A percentile compares a stretch with the other conserved stretches of the same genome.
Conservation (phyloP, 2,113 vertebrate species). For the Xenopus laevis region DNA sequence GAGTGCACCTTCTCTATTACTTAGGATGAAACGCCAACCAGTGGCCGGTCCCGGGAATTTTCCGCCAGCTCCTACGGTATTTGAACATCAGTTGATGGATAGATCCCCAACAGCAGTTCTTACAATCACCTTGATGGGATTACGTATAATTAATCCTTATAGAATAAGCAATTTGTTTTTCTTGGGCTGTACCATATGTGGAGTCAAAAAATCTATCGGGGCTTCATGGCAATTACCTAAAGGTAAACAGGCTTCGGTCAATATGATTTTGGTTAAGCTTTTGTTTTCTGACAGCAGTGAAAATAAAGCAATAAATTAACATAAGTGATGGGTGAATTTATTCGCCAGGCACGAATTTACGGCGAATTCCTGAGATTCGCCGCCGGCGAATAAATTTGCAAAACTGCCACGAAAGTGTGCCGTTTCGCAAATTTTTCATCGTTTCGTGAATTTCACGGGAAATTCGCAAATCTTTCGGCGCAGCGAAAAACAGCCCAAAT, state of each 20-base stretch:
- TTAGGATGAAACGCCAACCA: slow-evolving; percentile 20
- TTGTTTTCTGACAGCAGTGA: neutral
- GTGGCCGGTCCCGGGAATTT: neutral
- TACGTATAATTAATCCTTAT: slow-evolving; percentile 34
- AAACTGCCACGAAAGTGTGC: too few relatives aligned
- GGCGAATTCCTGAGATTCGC: too few relatives aligned
- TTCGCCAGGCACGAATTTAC: too few relatives aligned
- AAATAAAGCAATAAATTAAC: neutral
- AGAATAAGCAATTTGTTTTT: neutral
- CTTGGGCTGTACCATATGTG: neutral
- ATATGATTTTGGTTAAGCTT: too few relatives aligned
- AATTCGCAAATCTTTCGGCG: too few relatives aligned
- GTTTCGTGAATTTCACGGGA: too few relatives aligned
- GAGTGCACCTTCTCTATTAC: slow-evolving; percentile 13
- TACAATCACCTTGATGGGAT: slow-evolving; percentile 8
- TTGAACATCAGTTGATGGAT: neutral
- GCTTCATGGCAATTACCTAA: neutral
- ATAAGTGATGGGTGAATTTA: too few relatives aligned
- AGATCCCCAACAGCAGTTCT: neutral
- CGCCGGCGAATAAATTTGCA: too few relatives aligned
- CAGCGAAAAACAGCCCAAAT: too few relatives aligned
- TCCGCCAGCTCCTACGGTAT: neutral
- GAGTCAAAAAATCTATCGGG: neutral
- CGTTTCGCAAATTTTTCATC: too few relatives aligned
- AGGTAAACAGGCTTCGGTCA: neutral